A percentile compares a stretch with the other conserved stretches of the same genome.
phyloP scores from a whole-genome alignment of 2,113 vertebrate species.

The Dermatemys mawii region DNA sequence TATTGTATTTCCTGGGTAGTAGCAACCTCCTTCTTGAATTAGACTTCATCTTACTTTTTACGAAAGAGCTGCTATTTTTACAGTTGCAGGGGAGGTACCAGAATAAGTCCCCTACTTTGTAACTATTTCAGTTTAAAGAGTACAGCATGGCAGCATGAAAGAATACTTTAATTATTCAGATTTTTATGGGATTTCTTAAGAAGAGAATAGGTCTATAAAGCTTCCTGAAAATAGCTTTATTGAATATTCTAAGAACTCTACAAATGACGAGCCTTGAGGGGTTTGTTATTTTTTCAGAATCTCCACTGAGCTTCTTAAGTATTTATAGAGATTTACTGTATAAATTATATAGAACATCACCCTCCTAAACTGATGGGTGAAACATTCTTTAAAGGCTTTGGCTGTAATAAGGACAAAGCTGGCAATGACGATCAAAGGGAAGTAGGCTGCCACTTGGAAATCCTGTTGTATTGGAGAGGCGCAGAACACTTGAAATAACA shows the following conservation, averaged over 20 bases:
- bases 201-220: conserved; percentile 38
- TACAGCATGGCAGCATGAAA: background rate
- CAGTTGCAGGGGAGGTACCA: background rate
- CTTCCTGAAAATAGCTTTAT: conserved; percentile 59
- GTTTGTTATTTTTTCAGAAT: conserved; percentile 58
- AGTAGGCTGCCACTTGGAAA: background rate
- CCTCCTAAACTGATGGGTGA: conserved; percentile 19
- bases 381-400: conserved; percentile 46
- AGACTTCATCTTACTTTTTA: conserved; percentile 54
- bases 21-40: conserved; percentile 66
- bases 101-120: conserved; percentile 6
- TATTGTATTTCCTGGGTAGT: conserved; percentile 59
- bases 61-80: conserved; percentile 58
- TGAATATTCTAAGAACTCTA: conserved; percentile 61
- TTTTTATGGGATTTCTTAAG: background rate
- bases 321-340: conserved; percentile 61
- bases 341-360: conserved; percentile 51
- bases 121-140: background rate
- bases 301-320: conserved; percentile 28
- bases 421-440: conserved; percentile 15
- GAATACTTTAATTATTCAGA: background rate
- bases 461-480: background rate
- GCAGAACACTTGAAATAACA: background rate
- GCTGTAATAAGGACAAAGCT: background rate
- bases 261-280: conserved; percentile 43